Evolutionary conservation across 2,888 invertebrate genomes (phyloP).

Genomic region (Polyploca ridens): DNA sequence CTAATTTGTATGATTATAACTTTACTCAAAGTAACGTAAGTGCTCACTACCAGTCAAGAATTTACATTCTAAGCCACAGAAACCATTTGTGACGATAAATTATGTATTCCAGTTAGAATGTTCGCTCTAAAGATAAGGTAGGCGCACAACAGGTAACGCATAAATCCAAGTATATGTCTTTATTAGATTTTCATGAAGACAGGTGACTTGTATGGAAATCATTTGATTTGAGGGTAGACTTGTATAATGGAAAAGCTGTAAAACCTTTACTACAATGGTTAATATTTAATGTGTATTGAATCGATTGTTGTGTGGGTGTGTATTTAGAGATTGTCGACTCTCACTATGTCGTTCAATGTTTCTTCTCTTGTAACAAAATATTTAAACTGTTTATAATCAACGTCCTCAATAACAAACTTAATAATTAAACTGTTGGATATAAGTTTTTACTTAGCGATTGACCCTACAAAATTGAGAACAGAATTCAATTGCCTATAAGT

Average conservation of each 20-base stretch:
- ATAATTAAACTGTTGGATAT: too few species aligned
- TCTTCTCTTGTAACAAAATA: too few species aligned
- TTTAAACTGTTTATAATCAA: too few species aligned
- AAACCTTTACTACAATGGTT: neutral
- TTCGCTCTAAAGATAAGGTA: slow-evolving; percentile 7
- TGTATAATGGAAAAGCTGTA: neutral
- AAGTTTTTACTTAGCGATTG: too few species aligned
- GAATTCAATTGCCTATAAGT: too few species aligned
- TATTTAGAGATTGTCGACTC: too few species aligned
- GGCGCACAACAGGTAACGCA: neutral
- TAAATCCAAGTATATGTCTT: slow-evolving; percentile 8
- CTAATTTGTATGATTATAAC: neutral
- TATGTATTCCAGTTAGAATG: slow-evolving; percentile 6
- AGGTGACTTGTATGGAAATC: slow-evolving; percentile 3
- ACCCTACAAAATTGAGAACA: too few species aligned
- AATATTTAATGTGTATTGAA: neutral
- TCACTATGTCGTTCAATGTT: too few species aligned
- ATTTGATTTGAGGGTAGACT: neutral
- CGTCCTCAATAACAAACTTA: too few species aligned
- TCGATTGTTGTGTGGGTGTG: too few species aligned
- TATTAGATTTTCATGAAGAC: slow-evolving; percentile 30
- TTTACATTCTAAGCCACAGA: neutral
- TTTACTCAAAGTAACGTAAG: neutral
- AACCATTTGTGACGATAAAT: neutral
- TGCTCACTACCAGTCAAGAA: neutral